Conservation (phyloP, 2,113 vertebrate species). For the Neolamprologus fasciatus region DNA sequence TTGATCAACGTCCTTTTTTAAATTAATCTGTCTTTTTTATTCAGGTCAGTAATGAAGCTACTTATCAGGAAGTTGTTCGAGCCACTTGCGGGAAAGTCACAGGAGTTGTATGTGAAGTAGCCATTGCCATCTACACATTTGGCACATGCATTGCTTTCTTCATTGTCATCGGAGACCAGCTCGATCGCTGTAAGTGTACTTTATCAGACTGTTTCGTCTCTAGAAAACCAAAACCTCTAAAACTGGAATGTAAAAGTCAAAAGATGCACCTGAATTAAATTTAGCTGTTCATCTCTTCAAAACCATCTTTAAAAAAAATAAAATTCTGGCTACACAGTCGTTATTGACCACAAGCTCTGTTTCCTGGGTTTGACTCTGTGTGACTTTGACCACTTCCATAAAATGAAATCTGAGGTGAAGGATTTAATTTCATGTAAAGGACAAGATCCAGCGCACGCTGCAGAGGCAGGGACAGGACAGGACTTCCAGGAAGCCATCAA, state of each 20-base stretch:
- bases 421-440: not conserved
- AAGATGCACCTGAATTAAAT: not conserved
- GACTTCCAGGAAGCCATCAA: not conserved
- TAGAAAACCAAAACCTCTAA: not conserved
- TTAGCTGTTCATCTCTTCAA: not conserved
- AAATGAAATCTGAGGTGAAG: not conserved
- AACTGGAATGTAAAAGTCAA: not conserved
- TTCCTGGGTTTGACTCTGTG: not conserved
- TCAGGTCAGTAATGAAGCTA: slow-evolving; percentile 85
- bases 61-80: slow-evolving; percentile 97
- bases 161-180: slow-evolving; percentile 96
- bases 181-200: slow-evolving; percentile 85
- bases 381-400: not conserved
- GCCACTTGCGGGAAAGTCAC: slow-evolving; percentile 85
- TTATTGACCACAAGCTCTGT: not conserved
- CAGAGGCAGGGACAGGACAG: not conserved
- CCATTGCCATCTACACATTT: slow-evolving; percentile 91
- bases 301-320: not conserved
- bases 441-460: not conserved
- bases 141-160: slow-evolving; percentile 97
- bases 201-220: not conserved
- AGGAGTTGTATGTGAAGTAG: slow-evolving; percentile 84
- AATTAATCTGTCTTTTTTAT: not conserved
- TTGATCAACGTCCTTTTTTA: not conserved
- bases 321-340: accelerated